Evolutionary conservation across 2,888 invertebrate species (phyloP).

Genomic region (Clitarchus hookeri): DNA sequence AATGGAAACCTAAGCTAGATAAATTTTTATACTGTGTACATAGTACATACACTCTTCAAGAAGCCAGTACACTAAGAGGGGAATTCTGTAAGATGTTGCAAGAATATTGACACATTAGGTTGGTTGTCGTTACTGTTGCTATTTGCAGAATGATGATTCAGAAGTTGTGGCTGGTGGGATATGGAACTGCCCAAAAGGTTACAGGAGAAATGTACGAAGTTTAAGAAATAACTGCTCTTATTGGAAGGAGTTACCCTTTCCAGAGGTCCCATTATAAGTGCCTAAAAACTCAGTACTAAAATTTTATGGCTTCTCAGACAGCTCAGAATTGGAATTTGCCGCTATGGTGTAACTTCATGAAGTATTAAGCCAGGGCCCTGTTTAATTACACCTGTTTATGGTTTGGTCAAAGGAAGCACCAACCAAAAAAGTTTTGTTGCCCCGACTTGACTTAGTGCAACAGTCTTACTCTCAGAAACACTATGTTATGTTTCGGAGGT

Average conservation of each 20-base stretch:
- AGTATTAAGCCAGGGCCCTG: too few relatives aligned
- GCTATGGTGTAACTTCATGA: too few relatives aligned
- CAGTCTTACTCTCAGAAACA: not conserved
- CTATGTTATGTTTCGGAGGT: not conserved
- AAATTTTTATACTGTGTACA: too few relatives aligned
- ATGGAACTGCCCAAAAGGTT: not conserved
- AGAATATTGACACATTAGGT: not conserved
- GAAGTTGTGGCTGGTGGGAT: not conserved
- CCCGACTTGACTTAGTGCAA: not conserved
- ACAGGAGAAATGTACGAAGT: not conserved
- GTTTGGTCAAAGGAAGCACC: not conserved
- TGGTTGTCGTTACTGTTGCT: not conserved
- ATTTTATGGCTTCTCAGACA: too few relatives aligned
- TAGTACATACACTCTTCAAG: too few relatives aligned
- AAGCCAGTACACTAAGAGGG: too few relatives aligned
- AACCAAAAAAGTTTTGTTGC: not conserved
- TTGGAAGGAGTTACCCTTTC: too few relatives aligned
- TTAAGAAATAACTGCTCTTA: too few relatives aligned
- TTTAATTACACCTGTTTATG: not conserved
- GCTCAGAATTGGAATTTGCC: too few relatives aligned
- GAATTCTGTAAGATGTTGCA: not conserved
- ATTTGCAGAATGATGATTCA: not conserved
- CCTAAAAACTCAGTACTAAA: too few relatives aligned
- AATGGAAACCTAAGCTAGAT: too few relatives aligned
- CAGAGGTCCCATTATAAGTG: too few relatives aligned